Evolutionary conservation across 2,113 vertebrate species (phyloP).

Genomic region (Ifrita kowaldi): DNA sequence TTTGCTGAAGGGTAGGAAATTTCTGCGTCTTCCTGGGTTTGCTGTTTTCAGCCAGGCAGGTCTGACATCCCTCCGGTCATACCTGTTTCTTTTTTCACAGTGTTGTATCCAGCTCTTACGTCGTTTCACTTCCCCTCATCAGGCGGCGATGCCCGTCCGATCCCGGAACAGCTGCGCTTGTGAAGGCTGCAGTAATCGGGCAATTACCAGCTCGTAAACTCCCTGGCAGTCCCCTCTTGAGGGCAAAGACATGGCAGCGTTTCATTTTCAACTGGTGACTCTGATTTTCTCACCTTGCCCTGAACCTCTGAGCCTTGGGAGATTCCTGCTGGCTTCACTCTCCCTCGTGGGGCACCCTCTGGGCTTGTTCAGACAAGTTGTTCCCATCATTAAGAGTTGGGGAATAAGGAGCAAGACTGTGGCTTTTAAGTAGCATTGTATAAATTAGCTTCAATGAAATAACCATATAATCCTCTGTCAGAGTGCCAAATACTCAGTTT

Average conservation of each 20-base stretch:
- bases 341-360: background rate
- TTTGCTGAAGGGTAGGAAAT: background rate
- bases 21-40: background rate
- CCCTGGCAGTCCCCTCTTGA: background rate
- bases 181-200: background rate
- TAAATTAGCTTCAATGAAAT: background rate
- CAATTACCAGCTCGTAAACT: background rate
- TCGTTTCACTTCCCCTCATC: background rate
- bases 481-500: background rate
- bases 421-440: background rate
- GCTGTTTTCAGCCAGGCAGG: background rate
- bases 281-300: background rate
- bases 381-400: background rate
- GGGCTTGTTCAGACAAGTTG: background rate
- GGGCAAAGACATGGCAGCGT: background rate
- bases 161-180: background rate
- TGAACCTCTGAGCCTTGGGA: background rate
- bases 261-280: background rate
- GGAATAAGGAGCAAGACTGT: background rate
- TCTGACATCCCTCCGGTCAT: background rate
- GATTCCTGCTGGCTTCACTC: background rate
- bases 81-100: background rate
- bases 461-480: background rate
- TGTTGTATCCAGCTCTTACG: background rate
- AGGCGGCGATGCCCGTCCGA: accelerated